Conservation (phyloP, 2,888 invertebrate genomes). For the Dimorphilus gyrociliatus region DNA sequence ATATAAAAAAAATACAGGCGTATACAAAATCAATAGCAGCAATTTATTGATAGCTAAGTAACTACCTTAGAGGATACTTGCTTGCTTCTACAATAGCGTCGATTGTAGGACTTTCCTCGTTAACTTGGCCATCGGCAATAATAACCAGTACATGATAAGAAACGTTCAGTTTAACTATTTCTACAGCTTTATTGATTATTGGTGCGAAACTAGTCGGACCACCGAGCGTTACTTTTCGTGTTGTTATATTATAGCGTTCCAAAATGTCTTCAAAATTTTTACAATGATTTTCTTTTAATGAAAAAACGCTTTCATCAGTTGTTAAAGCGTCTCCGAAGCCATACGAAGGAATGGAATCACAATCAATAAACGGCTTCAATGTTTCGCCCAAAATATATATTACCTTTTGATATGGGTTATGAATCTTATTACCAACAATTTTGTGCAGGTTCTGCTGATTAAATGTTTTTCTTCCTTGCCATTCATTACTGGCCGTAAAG, state of each 20-base stretch:
- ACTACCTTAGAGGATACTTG: constrained; percentile 39
- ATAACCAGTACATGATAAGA: constrained; percentile 38
- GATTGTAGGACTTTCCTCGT: constrained; percentile 38
- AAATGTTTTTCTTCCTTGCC: constrained; percentile 42
- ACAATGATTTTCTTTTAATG: constrained; percentile 20
- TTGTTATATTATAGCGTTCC: constrained; percentile 37
- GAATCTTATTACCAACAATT: constrained; percentile 23
- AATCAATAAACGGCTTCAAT: constrained; percentile 27
- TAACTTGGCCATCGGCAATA: constrained; percentile 42
- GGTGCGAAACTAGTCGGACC: constrained; percentile 43
- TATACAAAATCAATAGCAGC: no score
- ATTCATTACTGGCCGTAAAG: constrained; percentile 43
- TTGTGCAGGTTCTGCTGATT: constrained; percentile 36
- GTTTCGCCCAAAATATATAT: constrained; percentile 30
- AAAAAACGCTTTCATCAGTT: constrained; percentile 24
- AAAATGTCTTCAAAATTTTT: constrained; percentile 27
- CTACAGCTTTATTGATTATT: constrained; percentile 39
- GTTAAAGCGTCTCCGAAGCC: constrained; percentile 33
- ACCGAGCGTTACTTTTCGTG: constrained; percentile 35
- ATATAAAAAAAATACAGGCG: no score
- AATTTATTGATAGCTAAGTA: no score
- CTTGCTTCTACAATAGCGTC: constrained; percentile 41
- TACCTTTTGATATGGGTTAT: constrained; percentile 41
- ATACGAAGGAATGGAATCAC: constrained; percentile 26
- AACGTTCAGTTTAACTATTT: constrained; percentile 32